These are phyloP conservation scores for Bembecia ichneumoniformis DNA, from an alignment of 2,888 invertebrate genomes.

Conservation along the genomic window DNA sequence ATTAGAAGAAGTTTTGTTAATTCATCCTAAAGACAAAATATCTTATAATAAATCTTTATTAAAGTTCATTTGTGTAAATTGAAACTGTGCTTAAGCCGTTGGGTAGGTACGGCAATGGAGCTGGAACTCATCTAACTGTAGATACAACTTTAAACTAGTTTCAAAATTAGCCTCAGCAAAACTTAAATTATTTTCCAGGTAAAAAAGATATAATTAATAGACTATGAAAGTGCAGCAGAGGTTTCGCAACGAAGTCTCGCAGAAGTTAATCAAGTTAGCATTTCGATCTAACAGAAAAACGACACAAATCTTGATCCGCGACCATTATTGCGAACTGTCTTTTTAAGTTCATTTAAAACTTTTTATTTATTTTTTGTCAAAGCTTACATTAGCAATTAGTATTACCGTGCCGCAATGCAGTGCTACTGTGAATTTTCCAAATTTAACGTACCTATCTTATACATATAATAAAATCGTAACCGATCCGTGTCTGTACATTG, in stretches of 20 bases:
- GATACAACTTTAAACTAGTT: conserved; percentile 9
- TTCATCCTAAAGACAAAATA: not conserved
- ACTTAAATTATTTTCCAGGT: not conserved
- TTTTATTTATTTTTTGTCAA: no score
- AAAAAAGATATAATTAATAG: not conserved
- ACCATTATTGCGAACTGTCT: no score
- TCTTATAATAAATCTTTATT: not conserved
- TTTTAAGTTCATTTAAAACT: no score
- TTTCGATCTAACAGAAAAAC: no score
- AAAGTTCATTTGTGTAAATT: not conserved
- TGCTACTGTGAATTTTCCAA: no score
- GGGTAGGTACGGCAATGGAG: not conserved
- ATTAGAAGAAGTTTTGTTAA: no score
- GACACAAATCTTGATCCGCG: no score
- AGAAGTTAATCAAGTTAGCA: not conserved
- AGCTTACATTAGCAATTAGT: no score
- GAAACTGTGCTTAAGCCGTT: not conserved
- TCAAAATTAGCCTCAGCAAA: not conserved
- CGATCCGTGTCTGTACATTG: no score
- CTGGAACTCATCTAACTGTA: conserved; percentile 10
- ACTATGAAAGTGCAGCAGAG: not conserved
- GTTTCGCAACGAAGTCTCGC: not conserved
- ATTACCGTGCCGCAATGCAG: no score
- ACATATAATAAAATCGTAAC: no score
- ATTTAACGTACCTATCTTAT: no score